These are phyloP conservation scores for Pachyramphus minor DNA, from an alignment of 2,113 vertebrate genomes.

Conservation along the genomic window DNA sequence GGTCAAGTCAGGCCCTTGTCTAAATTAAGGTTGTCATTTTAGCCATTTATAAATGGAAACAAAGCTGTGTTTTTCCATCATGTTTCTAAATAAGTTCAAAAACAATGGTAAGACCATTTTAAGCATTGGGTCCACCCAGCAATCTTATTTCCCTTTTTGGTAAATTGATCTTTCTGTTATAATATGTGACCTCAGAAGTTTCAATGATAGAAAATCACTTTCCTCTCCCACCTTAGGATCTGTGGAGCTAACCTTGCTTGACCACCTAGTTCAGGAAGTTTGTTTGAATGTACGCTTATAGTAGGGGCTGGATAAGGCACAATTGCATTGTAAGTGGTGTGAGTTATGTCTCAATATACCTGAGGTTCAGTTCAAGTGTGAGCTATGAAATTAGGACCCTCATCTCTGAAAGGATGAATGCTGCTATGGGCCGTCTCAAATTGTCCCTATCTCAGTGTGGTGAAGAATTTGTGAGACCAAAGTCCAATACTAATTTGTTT, in stretches of 20 bases:
- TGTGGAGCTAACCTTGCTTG: background rate
- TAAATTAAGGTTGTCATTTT: conserved; percentile 51
- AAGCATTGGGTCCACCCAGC: conserved; percentile 58
- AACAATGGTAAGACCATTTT: conserved; percentile 60
- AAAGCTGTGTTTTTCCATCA: conserved; percentile 31
- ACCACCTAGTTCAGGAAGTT: background rate
- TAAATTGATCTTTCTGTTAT: conserved; percentile 29
- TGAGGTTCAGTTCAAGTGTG: background rate
- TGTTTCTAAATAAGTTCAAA: conserved; percentile 63
- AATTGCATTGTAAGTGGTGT: fast-evolving
- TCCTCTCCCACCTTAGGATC: conserved; percentile 5
- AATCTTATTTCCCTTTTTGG: conserved; percentile 64
- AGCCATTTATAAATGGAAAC: conserved; percentile 47
- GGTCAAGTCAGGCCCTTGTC: background rate
- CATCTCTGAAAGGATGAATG: background rate
- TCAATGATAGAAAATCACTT: conserved; percentile 19
- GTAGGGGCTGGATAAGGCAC: background rate
- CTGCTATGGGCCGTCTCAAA: background rate
- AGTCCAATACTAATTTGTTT: background rate
- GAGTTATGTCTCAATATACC: background rate
- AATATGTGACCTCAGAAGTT: background rate
- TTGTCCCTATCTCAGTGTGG: background rate
- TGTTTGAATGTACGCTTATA: background rate
- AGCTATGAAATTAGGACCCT: background rate
- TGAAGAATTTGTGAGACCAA: background rate